These are phyloP conservation scores for Ailuropoda melanoleuca DNA, from an alignment of 2,113 vertebrate species.

Conservation along the genomic window DNA sequence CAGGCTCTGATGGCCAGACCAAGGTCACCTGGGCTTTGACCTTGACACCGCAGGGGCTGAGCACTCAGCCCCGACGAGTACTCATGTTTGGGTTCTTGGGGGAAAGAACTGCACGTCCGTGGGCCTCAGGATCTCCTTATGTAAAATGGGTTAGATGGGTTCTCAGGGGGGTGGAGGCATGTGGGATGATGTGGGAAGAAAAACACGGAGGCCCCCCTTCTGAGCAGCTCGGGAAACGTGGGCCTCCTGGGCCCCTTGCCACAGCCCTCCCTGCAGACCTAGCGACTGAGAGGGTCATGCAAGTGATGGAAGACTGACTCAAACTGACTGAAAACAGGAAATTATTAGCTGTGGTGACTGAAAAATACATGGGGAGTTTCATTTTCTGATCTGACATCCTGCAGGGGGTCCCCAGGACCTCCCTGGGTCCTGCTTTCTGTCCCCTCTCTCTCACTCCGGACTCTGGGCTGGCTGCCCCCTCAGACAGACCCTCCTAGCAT, in stretches of 20 bases:
- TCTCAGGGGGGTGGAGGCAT: fast-evolving
- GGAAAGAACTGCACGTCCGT: fast-evolving
- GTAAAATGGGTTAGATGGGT: not conserved
- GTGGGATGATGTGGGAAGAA: not conserved
- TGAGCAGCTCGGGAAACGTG: not conserved
- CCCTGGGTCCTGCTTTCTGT: not conserved
- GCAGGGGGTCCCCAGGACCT: fast-evolving
- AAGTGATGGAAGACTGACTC: not conserved
- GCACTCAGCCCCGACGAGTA: fast-evolving
- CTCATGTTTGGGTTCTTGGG: not conserved
- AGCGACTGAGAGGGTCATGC: too few species aligned
- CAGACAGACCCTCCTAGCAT: not conserved
- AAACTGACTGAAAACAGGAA: not conserved
- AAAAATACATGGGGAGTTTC: not conserved
- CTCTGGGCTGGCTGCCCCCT: not conserved
- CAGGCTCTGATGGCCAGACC: not conserved
- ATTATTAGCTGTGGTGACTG: too few species aligned
- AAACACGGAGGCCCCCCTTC: fast-evolving
- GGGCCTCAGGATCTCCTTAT: too few species aligned
- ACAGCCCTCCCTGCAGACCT: not conserved
- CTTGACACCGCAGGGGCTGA: not conserved
- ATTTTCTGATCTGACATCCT: not conserved
- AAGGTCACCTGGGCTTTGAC: not conserved
- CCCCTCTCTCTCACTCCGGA: not conserved
- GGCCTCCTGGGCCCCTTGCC: not conserved